These are phyloP conservation scores for Stenchaetothrips biformis DNA, from an alignment of 2,888 invertebrate genomes.

Conservation along the genomic window DNA sequence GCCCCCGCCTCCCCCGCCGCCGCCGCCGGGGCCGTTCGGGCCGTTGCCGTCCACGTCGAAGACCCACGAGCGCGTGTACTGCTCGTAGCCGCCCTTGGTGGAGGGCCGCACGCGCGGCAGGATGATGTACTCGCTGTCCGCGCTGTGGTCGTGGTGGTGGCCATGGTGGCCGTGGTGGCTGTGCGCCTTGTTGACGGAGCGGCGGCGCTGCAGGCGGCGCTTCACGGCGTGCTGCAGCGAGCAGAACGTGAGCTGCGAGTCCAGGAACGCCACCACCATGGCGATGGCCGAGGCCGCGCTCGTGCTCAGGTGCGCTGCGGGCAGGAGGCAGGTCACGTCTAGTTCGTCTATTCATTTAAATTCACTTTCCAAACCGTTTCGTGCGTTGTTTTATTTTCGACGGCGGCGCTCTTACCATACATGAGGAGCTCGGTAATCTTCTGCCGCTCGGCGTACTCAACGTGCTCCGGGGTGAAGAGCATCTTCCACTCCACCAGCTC, in stretches of 20 bases:
- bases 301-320: slow-evolving; percentile 50
- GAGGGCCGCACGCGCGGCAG: slow-evolving; percentile 41
- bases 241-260: slow-evolving; percentile 51
- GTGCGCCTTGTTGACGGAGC: slow-evolving; percentile 25
- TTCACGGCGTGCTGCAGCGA: slow-evolving; percentile 45
- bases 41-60: slow-evolving; percentile 45
- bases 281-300: slow-evolving; percentile 48
- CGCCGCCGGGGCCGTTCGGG: not conserved
- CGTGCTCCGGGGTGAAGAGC: slow-evolving; percentile 45
- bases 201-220: slow-evolving; percentile 33
- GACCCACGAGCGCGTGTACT: slow-evolving; percentile 52
- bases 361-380: not conserved
- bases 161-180: slow-evolving; percentile 37
- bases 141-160: slow-evolving; percentile 46
- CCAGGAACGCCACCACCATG: slow-evolving; percentile 49
- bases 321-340: not conserved
- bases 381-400: not conserved
- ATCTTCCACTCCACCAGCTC: slow-evolving; percentile 48
- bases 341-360: slow-evolving; percentile 26
- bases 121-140: slow-evolving; percentile 53
- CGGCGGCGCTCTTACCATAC: slow-evolving; percentile 35
- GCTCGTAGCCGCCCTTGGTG: slow-evolving; percentile 44
- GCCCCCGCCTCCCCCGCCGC: not conserved
- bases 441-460: slow-evolving; percentile 33
- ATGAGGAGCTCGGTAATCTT: slow-evolving; percentile 35